Percentiles rank a stretch among this genome's conserved stretches.
Evolutionary conservation across 2,797 vertebrate species (phyloP).

Genomic region (Botia almorhae): DNA sequence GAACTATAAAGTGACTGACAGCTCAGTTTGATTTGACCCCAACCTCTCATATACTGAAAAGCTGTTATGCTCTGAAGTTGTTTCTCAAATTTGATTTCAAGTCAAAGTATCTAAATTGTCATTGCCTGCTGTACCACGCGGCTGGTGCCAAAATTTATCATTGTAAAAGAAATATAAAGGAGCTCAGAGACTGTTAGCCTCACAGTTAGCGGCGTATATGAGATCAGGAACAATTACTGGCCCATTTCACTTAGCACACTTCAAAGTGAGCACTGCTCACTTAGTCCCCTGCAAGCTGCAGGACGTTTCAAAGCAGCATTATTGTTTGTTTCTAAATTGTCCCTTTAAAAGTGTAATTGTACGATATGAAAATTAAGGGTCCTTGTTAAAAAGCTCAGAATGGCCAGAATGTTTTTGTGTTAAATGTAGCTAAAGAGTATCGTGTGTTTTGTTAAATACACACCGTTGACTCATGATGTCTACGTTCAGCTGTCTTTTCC

Average conservation of each 20-base stretch:
- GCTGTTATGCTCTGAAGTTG: conserved; percentile 7
- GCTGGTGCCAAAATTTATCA: conserved; percentile 32
- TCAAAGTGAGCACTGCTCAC: conserved; percentile 38
- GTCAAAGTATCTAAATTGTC: conserved; percentile 31
- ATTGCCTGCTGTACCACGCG: conserved; percentile 4
- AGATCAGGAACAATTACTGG: conserved; percentile 37
- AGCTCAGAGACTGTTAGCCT: conserved; percentile 26
- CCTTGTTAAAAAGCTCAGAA: too few relatives aligned
- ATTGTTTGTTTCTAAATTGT: conserved; percentile 6
- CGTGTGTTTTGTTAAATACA: too few relatives aligned
- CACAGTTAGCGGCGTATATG: conserved; percentile 20
- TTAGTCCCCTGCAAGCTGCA: neutral
- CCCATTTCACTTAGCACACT: conserved; percentile 37
- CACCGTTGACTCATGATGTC: too few relatives aligned
- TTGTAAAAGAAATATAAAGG: conserved; percentile 38
- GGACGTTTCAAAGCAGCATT: neutral
- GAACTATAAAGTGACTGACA: conserved; percentile 17
- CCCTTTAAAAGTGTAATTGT: conserved; percentile 6
- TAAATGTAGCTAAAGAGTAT: too few relatives aligned
- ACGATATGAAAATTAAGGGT: neutral
- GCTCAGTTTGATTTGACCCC: conserved; percentile 19
- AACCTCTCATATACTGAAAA: neutral
- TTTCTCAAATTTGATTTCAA: conserved; percentile 30
- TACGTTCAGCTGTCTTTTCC: too few relatives aligned
- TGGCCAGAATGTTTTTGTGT: too few relatives aligned